These are phyloP conservation scores for Rostratula benghalensis DNA, from an alignment of 2,113 vertebrate genomes.

Conservation along the genomic window DNA sequence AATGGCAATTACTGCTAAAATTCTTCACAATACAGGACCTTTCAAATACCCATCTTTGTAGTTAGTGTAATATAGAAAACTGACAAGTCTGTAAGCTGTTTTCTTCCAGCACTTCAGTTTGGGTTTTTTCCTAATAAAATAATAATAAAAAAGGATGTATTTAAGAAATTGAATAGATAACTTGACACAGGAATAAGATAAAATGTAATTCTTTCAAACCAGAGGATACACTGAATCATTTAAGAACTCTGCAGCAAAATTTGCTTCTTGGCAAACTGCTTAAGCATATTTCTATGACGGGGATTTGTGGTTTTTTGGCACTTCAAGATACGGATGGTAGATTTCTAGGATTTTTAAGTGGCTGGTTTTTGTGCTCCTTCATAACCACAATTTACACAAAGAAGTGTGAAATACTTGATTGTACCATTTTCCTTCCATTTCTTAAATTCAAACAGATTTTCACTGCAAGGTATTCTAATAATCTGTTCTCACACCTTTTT, in stretches of 20 bases:
- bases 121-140: background rate
- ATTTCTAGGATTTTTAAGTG: background rate
- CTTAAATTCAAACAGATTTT: background rate
- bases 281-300: background rate
- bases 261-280: background rate
- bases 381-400: background rate
- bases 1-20: background rate
- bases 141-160: background rate
- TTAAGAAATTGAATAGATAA: background rate
- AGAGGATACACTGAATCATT: background rate
- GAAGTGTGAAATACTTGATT: background rate
- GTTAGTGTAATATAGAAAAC: too few relatives aligned
- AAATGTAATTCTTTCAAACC: background rate
- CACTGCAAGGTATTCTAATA: background rate
- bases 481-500: background rate
- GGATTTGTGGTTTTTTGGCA: background rate
- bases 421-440: background rate
- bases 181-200: background rate
- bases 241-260: background rate
- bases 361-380: background rate
- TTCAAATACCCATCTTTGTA: background rate
- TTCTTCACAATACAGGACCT: background rate
- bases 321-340: background rate
- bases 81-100: background rate
- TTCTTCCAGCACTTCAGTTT: background rate